A percentile compares a stretch with the other conserved stretches of the same genome.
phyloP scores from a whole-genome alignment of 2,888 invertebrate species.

The Orthosia gracilis region DNA sequence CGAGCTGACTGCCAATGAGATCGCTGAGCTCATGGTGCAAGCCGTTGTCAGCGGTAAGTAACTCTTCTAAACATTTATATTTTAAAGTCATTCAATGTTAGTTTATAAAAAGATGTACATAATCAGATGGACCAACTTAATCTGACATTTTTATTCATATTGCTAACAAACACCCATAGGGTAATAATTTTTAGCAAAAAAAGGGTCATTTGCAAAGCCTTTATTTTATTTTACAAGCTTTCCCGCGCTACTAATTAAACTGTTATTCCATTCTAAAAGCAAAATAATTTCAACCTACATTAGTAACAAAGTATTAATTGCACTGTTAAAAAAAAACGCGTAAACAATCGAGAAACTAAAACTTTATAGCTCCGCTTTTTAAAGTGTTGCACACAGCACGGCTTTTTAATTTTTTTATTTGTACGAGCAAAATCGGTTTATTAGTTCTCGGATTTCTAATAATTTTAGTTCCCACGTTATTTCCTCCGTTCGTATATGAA shows the following conservation, averaged over 20 bases:
- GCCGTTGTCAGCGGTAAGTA: conserved; percentile 86
- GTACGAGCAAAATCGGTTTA: conserved; percentile 56
- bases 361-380: conserved; percentile 23
- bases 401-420: conserved; percentile 54
- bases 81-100: neutral
- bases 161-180: neutral
- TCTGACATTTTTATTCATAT: neutral
- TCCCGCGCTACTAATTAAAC: too few relatives aligned
- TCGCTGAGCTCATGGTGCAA: conserved; percentile 82
- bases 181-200: too few relatives aligned
- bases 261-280: neutral
- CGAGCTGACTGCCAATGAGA: conserved; percentile 84
- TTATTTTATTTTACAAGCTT: neutral
- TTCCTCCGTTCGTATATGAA: conserved; percentile 39
- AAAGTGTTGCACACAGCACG: conserved; percentile 9
- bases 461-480: conserved; percentile 52
- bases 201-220: neutral
- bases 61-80: conserved; percentile 11
- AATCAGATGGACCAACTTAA: too few relatives aligned
- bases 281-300: conserved; percentile 8
- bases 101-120: neutral
- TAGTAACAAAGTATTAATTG: conserved; percentile 18
- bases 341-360: conserved; percentile 37
- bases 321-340: conserved; percentile 16
- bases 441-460: conserved; percentile 62